Conservation (phyloP, 2,888 invertebrate species). For the Eupithecia insigniata region DNA sequence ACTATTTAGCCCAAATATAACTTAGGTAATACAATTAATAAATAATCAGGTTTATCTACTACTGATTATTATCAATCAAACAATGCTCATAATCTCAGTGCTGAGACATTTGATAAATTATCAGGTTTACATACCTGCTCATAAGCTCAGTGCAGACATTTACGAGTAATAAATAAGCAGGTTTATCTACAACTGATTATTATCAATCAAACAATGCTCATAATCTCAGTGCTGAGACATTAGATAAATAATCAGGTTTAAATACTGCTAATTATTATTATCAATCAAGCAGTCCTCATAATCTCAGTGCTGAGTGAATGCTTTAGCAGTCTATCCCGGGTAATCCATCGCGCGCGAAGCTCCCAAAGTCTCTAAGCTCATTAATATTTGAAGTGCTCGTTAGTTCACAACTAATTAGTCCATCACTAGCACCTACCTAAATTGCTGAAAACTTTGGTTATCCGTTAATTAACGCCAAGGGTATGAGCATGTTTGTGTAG, state of each 20-base stretch:
- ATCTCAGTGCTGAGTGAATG: conserved; percentile 3
- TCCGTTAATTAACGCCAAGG: conserved; percentile 40
- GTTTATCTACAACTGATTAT: too few species aligned
- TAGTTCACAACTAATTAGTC: conserved; percentile 53
- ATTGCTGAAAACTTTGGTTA: conserved; percentile 49
- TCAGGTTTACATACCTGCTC: too few species aligned
- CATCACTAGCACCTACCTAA: conserved; percentile 49
- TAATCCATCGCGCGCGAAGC: conserved; percentile 34
- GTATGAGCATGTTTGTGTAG: not conserved
- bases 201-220: too few species aligned
- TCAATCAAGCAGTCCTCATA: not conserved
- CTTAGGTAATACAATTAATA: too few species aligned
- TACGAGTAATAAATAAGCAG: too few species aligned
- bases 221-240: too few species aligned
- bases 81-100: conserved; percentile 1
- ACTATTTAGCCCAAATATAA: too few species aligned
- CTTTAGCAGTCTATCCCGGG: conserved; percentile 7
- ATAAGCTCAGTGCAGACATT: too few species aligned
- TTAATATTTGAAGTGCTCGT: conserved; percentile 55
- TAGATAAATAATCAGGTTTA: not conserved
- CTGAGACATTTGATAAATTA: too few species aligned
- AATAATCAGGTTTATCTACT: not conserved
- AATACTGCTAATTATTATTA: not conserved
- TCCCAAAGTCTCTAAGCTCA: conserved; percentile 43
- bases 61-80: not conserved